A percentile compares a stretch with the other conserved stretches of the same genome.
Conservation (phyloP, 2,888 invertebrate species). For the Cryptus viduatorius region DNA sequence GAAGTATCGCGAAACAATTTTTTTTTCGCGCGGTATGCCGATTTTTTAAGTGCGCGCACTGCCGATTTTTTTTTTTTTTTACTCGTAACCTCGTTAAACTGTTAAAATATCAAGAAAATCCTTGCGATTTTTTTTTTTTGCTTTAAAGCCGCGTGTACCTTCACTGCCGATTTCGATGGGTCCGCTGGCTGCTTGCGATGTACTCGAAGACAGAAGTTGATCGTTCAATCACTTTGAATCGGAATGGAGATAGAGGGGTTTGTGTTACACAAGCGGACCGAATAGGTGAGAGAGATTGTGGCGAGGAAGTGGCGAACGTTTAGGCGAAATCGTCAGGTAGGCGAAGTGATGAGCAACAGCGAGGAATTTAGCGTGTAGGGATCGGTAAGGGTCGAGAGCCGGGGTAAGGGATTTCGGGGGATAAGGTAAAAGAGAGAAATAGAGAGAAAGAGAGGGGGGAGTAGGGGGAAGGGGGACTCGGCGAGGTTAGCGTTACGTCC, state of each 20-base stretch:
- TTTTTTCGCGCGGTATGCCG: too few species aligned
- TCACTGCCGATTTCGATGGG: not conserved
- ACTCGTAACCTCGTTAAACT: not conserved
- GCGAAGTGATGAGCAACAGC: conserved; percentile 21
- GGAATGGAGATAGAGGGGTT: conserved; percentile 17
- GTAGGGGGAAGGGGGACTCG: conserved; percentile 80
- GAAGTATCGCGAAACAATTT: too few species aligned
- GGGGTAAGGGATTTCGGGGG: conserved; percentile 72
- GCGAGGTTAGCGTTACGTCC: conserved; percentile 83
- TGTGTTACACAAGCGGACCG: conserved; percentile 22
- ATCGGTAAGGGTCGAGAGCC: conserved; percentile 64
- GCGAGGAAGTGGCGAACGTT: conserved; percentile 39
- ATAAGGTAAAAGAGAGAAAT: conserved; percentile 86
- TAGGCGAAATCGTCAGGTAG: not conserved
- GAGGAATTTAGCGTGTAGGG: conserved; percentile 70
- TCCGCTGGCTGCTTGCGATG: not conserved
- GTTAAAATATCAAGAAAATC: not conserved
- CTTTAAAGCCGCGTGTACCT: not conserved
- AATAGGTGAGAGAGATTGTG: conserved; percentile 55
- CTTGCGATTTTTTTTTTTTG: not conserved
- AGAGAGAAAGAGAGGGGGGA: conserved; percentile 86
- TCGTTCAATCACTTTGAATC: conserved; percentile 42
- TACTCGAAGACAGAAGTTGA: conserved; percentile 19
- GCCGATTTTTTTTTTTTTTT: too few species aligned
- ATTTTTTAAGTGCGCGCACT: too few species aligned